These are phyloP conservation scores for Misgurnus mizolepis DNA, from an alignment of 2,113 vertebrate genomes.

Conservation along the genomic window DNA sequence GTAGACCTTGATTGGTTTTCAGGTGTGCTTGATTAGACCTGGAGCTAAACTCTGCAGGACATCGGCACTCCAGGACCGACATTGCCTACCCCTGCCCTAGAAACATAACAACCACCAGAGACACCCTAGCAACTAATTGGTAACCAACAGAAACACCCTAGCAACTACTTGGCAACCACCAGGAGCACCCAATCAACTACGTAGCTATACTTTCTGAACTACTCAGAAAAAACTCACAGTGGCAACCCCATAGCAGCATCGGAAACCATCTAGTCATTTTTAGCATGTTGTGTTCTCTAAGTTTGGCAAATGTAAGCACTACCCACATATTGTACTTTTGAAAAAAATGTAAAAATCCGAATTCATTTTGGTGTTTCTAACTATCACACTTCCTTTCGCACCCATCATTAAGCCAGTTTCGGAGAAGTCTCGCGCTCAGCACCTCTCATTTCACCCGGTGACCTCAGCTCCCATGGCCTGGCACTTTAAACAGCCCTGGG, in stretches of 20 bases:
- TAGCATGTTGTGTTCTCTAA: not conserved
- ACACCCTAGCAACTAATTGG: too few species aligned
- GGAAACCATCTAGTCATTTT: not conserved
- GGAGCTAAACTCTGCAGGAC: too few species aligned
- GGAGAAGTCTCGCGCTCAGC: slow-evolving; percentile 16
- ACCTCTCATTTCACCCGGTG: slow-evolving; percentile 40
- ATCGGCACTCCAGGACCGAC: too few species aligned
- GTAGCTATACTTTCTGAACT: too few species aligned
- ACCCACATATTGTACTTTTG: not conserved
- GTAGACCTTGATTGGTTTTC: too few species aligned
- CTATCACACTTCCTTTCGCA: not conserved
- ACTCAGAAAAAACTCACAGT: not conserved
- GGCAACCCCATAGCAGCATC: not conserved
- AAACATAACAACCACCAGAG: too few species aligned
- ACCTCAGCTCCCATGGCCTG: slow-evolving; percentile 44
- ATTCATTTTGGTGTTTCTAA: not conserved
- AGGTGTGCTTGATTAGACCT: too few species aligned
- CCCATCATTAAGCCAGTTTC: not conserved
- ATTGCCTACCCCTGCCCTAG: too few species aligned
- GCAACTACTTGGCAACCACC: too few species aligned
- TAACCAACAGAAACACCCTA: too few species aligned
- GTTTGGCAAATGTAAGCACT: too few species aligned
- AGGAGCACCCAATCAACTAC: too few species aligned
- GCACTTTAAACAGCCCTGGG: slow-evolving; percentile 37
- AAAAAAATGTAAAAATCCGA: not conserved